Percentiles rank a stretch among this genome's conserved stretches.
These are phyloP conservation scores for Zosterops hypoxanthus DNA, from an alignment of 2,113 vertebrate genomes.

Conservation along the genomic window DNA sequence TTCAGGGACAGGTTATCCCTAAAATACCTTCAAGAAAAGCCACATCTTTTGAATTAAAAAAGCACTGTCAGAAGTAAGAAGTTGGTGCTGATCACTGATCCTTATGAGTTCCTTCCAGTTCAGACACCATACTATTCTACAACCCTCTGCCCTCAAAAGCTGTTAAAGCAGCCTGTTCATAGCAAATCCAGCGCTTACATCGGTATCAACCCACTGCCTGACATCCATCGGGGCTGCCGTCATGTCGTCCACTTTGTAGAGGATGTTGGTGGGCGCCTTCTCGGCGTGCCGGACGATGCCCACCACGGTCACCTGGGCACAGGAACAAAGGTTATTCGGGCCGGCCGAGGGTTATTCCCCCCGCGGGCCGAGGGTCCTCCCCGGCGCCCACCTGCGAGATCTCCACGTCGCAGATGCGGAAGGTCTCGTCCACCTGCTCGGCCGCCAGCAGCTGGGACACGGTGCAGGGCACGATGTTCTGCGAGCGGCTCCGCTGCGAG, in stretches of 20 bases:
- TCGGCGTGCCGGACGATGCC: conserved; percentile 90
- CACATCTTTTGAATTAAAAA: neutral
- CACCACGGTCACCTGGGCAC: conserved; percentile 83
- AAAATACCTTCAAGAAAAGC: neutral
- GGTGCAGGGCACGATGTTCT: conserved; percentile 93
- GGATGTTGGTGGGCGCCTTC: conserved; percentile 94
- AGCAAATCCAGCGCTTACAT: conserved; percentile 70
- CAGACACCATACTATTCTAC: neutral
- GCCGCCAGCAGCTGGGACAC: conserved; percentile 93
- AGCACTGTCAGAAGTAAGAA: neutral
- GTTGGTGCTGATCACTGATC: neutral
- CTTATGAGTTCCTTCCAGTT: neutral
- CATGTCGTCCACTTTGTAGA: conserved; percentile 98
- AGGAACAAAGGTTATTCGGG: fast-evolving
- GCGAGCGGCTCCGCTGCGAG: conserved; percentile 83
- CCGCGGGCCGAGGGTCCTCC: fast-evolving
- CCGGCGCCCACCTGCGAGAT: conserved; percentile 83
- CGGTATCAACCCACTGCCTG: conserved; percentile 95
- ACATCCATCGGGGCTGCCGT: conserved; percentile 91
- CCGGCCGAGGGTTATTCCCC: fast-evolving
- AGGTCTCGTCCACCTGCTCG: conserved; percentile 84
- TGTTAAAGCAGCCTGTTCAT: fast-evolving
- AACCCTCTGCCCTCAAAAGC: neutral
- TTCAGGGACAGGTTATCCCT: neutral
- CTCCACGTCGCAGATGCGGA: conserved; percentile 88